A percentile compares a stretch with the other conserved stretches of the same genome.
These are phyloP conservation scores for Pangasianodon gigas DNA, from an alignment of 2,113 vertebrate genomes.

Conservation along the genomic window DNA sequence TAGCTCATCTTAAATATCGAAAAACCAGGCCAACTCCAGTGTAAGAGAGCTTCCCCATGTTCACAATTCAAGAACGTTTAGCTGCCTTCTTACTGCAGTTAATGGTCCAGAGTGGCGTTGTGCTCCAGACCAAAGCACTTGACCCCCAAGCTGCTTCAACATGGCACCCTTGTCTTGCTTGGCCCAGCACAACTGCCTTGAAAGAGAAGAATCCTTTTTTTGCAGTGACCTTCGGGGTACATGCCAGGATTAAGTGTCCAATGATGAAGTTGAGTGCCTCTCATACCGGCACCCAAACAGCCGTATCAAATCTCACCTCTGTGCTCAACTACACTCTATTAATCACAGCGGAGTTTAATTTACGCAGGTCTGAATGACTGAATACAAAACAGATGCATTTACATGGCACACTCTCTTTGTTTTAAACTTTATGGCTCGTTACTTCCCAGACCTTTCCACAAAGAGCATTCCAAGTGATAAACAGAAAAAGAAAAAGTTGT, in stretches of 20 bases:
- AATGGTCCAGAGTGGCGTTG: background rate
- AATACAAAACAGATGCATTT: constrained; percentile 15
- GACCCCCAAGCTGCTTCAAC: constrained; percentile 22
- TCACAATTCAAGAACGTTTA: background rate
- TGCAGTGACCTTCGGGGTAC: constrained; percentile 24
- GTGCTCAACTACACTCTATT: constrained; percentile 15
- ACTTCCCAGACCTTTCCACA: background rate
- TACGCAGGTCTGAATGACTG: background rate
- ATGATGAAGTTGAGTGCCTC: constrained; percentile 33
- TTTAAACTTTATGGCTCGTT: background rate
- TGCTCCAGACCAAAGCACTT: constrained; percentile 7
- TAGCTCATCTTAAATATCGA: no score
- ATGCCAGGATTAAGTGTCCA: constrained; percentile 38
- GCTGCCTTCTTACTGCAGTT: background rate
- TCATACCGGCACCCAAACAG: constrained; percentile 36
- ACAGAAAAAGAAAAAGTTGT: background rate
- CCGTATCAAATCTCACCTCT: constrained; percentile 33
- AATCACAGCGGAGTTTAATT: constrained; percentile 25
- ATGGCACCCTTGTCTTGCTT: background rate
- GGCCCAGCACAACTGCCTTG: constrained; percentile 5
- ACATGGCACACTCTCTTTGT: background rate
- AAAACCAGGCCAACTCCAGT: background rate
- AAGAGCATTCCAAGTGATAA: constrained; percentile 21
- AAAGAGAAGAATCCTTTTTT: background rate
- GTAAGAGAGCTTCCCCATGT: background rate